phyloP scores from a whole-genome alignment of 2,888 invertebrate genomes.

The Machimus rusticus region DNA sequence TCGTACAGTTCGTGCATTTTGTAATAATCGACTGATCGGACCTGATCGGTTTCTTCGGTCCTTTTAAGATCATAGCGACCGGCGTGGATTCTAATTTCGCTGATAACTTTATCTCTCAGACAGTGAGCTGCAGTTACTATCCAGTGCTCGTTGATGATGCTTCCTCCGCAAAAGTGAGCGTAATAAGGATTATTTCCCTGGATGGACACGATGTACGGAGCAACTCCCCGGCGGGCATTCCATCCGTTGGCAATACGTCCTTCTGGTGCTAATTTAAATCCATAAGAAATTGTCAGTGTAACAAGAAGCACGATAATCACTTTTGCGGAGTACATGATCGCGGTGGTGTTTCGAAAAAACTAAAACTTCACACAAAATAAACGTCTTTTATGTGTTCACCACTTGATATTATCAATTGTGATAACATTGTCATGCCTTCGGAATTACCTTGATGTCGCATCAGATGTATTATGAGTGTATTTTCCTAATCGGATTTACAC shows the following conservation, averaged over 20 bases:
- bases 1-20: constrained; percentile 26
- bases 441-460: neutral
- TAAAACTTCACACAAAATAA: neutral
- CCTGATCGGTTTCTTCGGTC: constrained; percentile 2
- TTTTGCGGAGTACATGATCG: neutral
- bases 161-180: constrained; percentile 38
- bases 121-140: constrained; percentile 41
- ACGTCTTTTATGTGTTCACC: neutral
- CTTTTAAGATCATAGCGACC: constrained; percentile 15
- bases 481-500: neutral
- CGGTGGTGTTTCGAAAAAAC: neutral
- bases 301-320: neutral
- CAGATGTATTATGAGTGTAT: neutral
- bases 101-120: neutral
- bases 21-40: constrained; percentile 14
- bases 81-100: neutral
- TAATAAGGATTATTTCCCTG: neutral
- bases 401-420: neutral
- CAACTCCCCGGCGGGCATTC: neutral
- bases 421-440: neutral
- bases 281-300: neutral
- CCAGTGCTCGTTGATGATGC: constrained; percentile 32
- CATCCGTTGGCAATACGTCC: neutral
- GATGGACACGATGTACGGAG: neutral
- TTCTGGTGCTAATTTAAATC: neutral